phyloP scores from a whole-genome alignment of 1,140 invertebrate genomes.

The Eumeta japonica region DNA sequence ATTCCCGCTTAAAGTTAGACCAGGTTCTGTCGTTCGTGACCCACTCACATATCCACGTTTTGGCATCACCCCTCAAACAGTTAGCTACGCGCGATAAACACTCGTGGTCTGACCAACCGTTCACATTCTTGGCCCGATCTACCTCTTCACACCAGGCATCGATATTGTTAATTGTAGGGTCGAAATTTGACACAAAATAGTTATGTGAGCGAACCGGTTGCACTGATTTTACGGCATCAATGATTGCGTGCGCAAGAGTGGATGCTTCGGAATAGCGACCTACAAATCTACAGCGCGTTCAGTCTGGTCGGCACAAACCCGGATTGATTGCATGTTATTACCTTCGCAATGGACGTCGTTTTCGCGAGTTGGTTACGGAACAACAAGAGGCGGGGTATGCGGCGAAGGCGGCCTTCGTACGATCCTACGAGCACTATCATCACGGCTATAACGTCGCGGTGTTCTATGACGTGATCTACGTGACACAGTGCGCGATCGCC shows the following conservation, averaged over 20 bases:
- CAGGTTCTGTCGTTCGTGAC: slow-evolving; percentile 12
- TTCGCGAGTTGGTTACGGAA: too few species aligned
- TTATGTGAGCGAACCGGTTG: slow-evolving; percentile 8
- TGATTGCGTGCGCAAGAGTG: neutral
- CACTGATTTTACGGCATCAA: neutral
- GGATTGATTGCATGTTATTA: neutral
- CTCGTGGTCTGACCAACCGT: slow-evolving; percentile 15
- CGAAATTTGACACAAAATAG: slow-evolving; percentile 17
- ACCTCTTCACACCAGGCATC: slow-evolving; percentile 17
- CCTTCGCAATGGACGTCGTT: too few species aligned
- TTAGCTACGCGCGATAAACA: slow-evolving; percentile 12
- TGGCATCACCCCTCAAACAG: slow-evolving; percentile 13
- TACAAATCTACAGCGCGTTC: neutral
- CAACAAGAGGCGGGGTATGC: too few species aligned
- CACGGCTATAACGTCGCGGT: too few species aligned
- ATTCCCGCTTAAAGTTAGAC: slow-evolving; percentile 16
- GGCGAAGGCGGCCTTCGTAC: too few species aligned
- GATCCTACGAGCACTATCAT: too few species aligned
- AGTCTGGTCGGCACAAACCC: neutral
- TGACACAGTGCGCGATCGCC: too few species aligned
- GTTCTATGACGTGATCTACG: too few species aligned
- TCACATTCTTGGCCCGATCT: slow-evolving; percentile 9
- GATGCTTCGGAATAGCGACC: too few species aligned
- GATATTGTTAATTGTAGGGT: slow-evolving; percentile 12
- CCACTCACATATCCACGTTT: slow-evolving; percentile 14